Evolutionary conservation across 2,888 invertebrate genomes (phyloP).

Genomic region (Nysson spinosus): DNA sequence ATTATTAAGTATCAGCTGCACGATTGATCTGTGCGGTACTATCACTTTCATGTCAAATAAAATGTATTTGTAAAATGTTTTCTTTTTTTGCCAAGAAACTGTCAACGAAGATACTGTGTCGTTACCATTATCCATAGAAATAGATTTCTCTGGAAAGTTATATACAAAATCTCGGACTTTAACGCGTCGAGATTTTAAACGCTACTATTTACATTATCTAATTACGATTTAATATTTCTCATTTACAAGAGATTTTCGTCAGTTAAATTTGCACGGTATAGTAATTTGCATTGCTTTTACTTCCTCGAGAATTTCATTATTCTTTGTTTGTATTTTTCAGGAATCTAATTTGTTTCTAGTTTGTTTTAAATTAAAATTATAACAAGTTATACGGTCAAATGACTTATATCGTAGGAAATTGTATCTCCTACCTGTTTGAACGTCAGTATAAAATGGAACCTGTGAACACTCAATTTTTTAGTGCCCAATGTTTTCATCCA

Average conservation of each 20-base stretch:
- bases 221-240: constrained; percentile 21
- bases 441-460: constrained; percentile 30
- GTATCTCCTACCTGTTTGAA: constrained; percentile 48
- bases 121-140: constrained; percentile 20
- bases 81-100: constrained; percentile 9
- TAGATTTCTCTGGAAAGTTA: constrained; percentile 32
- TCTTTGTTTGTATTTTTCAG: background rate
- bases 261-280: constrained; percentile 31
- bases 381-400: constrained; percentile 18
- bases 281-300: constrained; percentile 43
- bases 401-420: constrained; percentile 18
- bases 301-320: constrained; percentile 27
- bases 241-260: constrained; percentile 18
- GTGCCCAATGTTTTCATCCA: constrained; percentile 66
- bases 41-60: constrained; percentile 16
- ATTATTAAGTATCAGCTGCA: constrained; percentile 45
- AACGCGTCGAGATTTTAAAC: constrained; percentile 23
- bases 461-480: constrained; percentile 43
- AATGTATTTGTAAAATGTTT: constrained; percentile 4
- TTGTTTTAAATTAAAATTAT: constrained; percentile 13
- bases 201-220: constrained; percentile 47
- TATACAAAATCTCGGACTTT: constrained; percentile 35
- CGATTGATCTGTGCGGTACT: constrained; percentile 19
- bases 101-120: constrained; percentile 30
- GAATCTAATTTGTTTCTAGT: constrained; percentile 16